A percentile compares a stretch with the other conserved stretches of the same genome.
Evolutionary conservation across 2,888 invertebrate genomes (phyloP).

Genomic region (Pimpla rufipes): DNA sequence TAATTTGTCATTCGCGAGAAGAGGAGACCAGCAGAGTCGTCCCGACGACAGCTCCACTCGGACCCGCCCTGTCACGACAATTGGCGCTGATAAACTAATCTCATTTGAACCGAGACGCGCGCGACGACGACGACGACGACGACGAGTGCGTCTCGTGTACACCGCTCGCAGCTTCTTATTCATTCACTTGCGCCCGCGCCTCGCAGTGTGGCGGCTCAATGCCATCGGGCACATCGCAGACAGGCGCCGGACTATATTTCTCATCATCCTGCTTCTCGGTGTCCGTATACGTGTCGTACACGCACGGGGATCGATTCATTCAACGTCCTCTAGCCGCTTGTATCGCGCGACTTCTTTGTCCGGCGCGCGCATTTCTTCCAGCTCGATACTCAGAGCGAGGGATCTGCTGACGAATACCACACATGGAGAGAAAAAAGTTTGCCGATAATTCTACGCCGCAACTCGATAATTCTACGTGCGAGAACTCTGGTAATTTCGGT

Average conservation of each 20-base stretch:
- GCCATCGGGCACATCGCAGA: not conserved
- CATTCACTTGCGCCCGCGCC: conserved; percentile 35
- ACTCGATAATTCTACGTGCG: no score
- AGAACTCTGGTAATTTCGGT: no score
- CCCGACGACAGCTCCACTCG: conserved; percentile 67
- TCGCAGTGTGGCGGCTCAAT: conserved; percentile 19
- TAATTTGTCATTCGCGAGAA: conserved; percentile 54
- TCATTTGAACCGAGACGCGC: conserved; percentile 73
- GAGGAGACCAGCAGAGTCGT: conserved; percentile 41
- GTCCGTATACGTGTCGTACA: not conserved
- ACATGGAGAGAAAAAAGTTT: no score
- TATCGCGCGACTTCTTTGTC: conserved; percentile 16
- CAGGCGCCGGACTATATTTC: conserved; percentile 37
- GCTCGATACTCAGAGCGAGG: not conserved
- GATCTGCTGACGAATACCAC: no score
- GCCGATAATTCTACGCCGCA: no score
- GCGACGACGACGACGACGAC: not conserved
- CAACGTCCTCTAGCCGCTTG: conserved; percentile 10
- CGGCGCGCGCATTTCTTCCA: not conserved
- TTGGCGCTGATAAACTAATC: conserved; percentile 78
- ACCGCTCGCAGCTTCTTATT: conserved; percentile 36
- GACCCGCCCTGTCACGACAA: conserved; percentile 75
- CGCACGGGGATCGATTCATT: conserved; percentile 31
- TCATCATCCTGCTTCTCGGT: conserved; percentile 6
- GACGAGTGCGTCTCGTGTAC: not conserved